These are phyloP conservation scores for Clinocottus analis DNA, from an alignment of 2,113 vertebrate genomes.

Conservation along the genomic window DNA sequence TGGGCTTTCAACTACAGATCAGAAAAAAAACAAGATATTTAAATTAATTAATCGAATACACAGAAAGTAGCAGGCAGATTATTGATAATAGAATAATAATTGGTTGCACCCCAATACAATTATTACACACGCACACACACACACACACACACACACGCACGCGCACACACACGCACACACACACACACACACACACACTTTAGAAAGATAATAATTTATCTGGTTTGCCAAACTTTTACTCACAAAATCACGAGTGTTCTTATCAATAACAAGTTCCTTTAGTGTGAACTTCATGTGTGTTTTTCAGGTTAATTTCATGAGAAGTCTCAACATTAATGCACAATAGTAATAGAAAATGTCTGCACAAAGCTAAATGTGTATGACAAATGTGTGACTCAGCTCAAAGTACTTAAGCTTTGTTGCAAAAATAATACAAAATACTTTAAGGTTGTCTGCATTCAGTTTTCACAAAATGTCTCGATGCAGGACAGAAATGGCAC, in stretches of 20 bases:
- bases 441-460: slow-evolving; percentile 60
- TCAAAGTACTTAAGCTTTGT: slow-evolving; percentile 42
- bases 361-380: slow-evolving; percentile 31
- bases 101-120: not conserved
- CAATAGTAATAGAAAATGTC: slow-evolving; percentile 50
- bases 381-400: slow-evolving; percentile 44
- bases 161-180: too few relatives aligned
- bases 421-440: slow-evolving; percentile 66
- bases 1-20: slow-evolving; percentile 1
- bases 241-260: slow-evolving; percentile 7
- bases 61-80: not conserved
- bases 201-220: not conserved
- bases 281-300: not conserved
- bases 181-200: too few relatives aligned
- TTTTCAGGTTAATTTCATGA: slow-evolving; percentile 10
- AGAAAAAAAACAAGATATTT: slow-evolving; percentile 1
- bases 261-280: slow-evolving; percentile 7
- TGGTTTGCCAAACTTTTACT: not conserved
- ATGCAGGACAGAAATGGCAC: slow-evolving; percentile 69
- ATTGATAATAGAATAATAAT: not conserved
- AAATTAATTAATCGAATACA: not conserved
- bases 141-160: too few relatives aligned
- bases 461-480: slow-evolving; percentile 51
- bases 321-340: not conserved
- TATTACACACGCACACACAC: too few relatives aligned